These are phyloP conservation scores for Eristalis intricaria DNA, from an alignment of 2,888 invertebrate species.

Conservation along the genomic window DNA sequence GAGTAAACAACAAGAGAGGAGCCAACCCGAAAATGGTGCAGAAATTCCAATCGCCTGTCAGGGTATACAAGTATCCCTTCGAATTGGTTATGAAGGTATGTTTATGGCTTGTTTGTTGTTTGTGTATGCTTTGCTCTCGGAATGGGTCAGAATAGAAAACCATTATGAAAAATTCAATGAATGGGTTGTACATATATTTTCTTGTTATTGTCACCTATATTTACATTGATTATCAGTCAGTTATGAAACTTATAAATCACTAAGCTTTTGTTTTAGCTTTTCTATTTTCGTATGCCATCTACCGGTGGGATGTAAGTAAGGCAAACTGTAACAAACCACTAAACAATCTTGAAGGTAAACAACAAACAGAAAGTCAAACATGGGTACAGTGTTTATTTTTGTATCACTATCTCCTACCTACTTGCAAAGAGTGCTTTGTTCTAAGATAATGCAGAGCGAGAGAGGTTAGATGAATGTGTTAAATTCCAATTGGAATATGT, in stretches of 20 bases:
- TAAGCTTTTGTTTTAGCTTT: constrained; percentile 10
- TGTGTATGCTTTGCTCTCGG: background rate
- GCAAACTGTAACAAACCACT: background rate
- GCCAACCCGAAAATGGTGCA: constrained; percentile 89
- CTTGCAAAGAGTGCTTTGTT: background rate
- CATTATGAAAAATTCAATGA: background rate
- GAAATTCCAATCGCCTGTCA: constrained; percentile 95
- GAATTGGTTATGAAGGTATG: constrained; percentile 98
- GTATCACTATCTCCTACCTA: background rate
- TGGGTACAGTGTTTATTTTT: background rate
- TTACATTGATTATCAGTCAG: background rate
- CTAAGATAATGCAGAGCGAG: background rate
- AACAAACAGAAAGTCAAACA: background rate
- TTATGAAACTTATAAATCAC: background rate
- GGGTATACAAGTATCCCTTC: constrained; percentile 97
- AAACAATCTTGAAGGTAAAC: background rate
- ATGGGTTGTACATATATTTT: background rate
- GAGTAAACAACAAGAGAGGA: constrained; percentile 37
- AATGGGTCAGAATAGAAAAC: background rate
- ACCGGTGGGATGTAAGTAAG: background rate
- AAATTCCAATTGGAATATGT: too few species aligned
- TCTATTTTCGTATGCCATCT: background rate
- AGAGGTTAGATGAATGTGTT: background rate
- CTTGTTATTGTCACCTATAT: background rate
- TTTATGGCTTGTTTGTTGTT: constrained; percentile 33